Percentiles rank a stretch among this genome's conserved stretches.
Conservation (phyloP, 2,797 vertebrate genomes). For the Xenentodon cancila region DNA sequence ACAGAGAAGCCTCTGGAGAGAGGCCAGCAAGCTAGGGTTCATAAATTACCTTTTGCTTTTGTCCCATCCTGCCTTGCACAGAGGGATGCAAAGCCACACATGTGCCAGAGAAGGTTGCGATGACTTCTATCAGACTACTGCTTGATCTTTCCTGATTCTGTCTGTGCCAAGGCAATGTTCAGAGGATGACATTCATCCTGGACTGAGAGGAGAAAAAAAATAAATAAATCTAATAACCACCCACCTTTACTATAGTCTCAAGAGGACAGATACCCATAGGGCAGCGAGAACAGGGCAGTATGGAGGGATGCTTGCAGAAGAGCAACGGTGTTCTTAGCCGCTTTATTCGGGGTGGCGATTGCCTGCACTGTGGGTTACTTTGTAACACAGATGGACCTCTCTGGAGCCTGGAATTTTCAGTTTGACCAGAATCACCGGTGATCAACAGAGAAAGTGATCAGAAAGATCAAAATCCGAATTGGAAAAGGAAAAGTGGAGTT, state of each 20-base stretch:
- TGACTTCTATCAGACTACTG: conserved; percentile 25
- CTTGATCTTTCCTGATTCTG: conserved; percentile 22
- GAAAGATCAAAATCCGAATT: too few relatives aligned
- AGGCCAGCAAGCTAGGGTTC: conserved; percentile 19
- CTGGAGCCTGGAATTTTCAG: too few relatives aligned
- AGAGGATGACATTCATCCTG: conserved; percentile 28
- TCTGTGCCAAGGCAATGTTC: conserved; percentile 11
- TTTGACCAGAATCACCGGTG: too few relatives aligned
- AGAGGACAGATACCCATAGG: conserved; percentile 44
- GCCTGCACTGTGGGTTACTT: neutral
- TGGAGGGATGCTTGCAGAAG: conserved; percentile 10
- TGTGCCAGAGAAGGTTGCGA: conserved; percentile 7
- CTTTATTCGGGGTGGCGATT: conserved; percentile 2
- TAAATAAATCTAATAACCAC: conserved; percentile 34
- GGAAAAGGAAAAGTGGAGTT: too few relatives aligned
- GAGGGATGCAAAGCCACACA: conserved; percentile 10
- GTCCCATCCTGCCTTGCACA: conserved; percentile 7
- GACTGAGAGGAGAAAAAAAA: conserved; percentile 17
- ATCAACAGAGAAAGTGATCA: too few relatives aligned
- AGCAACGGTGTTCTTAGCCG: conserved; percentile 5
- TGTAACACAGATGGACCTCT: too few relatives aligned
- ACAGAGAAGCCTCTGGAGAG: conserved; percentile 45
- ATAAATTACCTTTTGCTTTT: conserved; percentile 60
- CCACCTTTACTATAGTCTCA: conserved; percentile 29
- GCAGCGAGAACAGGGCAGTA: conserved; percentile 11